phyloP scores from a whole-genome alignment of 1,140 invertebrate species.

The Drosophila ercepeae region DNA sequence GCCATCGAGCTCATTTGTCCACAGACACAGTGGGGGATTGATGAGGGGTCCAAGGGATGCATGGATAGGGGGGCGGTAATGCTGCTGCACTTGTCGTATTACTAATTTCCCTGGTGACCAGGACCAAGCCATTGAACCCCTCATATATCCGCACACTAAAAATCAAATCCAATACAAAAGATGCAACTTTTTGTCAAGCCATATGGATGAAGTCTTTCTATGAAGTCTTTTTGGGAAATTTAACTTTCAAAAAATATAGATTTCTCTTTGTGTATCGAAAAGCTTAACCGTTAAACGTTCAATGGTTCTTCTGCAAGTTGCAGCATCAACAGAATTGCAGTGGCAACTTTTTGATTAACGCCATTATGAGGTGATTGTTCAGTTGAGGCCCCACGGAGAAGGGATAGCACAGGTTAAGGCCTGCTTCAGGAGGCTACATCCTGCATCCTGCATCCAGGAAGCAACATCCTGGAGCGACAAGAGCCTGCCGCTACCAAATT shows the following conservation, averaged over 20 bases:
- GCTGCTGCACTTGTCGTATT: slow-evolving; percentile 78
- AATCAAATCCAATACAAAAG: background rate
- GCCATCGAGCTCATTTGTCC: slow-evolving; percentile 73
- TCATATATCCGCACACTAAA: slow-evolving; percentile 24
- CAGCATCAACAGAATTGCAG: slow-evolving; percentile 51
- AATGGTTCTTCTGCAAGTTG: slow-evolving; percentile 54
- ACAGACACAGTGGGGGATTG: slow-evolving; percentile 21
- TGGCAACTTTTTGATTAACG: slow-evolving; percentile 80
- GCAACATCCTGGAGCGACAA: slow-evolving; percentile 37
- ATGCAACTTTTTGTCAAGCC: no score
- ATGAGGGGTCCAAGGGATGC: no score
- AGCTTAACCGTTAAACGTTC: slow-evolving; percentile 60
- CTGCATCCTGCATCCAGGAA: slow-evolving; percentile 40
- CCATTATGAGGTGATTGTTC: slow-evolving; percentile 80
- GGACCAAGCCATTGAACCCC: slow-evolving; percentile 59
- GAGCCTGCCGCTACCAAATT: slow-evolving; percentile 54
- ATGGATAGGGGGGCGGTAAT: slow-evolving; percentile 7
- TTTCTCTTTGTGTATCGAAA: slow-evolving; percentile 14
- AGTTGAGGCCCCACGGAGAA: slow-evolving; percentile 50
- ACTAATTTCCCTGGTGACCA: slow-evolving; percentile 83
- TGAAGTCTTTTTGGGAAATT: no score
- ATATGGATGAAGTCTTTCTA: no score
- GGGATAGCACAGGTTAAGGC: slow-evolving; percentile 58
- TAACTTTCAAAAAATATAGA: no score
- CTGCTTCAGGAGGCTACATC: slow-evolving; percentile 25